These are phyloP conservation scores for Carabus problematicus DNA, from an alignment of 2,888 invertebrate species.

Conservation along the genomic window DNA sequence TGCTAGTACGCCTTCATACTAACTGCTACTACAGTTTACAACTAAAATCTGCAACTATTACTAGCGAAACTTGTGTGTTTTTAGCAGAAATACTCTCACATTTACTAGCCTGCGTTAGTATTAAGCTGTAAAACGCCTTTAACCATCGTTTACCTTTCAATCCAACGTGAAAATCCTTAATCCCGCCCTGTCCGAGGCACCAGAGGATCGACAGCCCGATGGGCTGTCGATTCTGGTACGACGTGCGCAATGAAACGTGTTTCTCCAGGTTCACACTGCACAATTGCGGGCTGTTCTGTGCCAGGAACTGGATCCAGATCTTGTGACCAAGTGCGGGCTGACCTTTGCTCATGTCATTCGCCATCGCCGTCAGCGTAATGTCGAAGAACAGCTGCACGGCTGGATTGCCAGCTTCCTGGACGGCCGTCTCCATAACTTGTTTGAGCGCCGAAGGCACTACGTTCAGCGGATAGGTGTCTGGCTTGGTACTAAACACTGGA, in stretches of 20 bases:
- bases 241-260: constrained; percentile 69
- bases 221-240: constrained; percentile 78
- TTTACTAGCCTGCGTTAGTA: no score
- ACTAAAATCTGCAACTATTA: no score
- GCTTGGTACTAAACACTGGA: constrained; percentile 65
- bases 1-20: no score
- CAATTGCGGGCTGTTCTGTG: constrained; percentile 70
- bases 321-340: constrained; percentile 71
- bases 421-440: constrained; percentile 58
- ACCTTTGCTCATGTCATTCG: constrained; percentile 76
- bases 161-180: constrained; percentile 69
- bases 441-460: constrained; percentile 57
- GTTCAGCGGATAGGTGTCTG: constrained; percentile 66
- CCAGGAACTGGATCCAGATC: constrained; percentile 74
- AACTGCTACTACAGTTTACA: no score
- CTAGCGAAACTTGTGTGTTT: no score
- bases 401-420: constrained; percentile 68
- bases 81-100: no score
- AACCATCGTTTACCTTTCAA: constrained; percentile 68
- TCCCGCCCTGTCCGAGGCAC: constrained; percentile 78
- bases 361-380: constrained; percentile 72
- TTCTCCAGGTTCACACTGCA: constrained; percentile 69
- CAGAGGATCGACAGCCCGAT: constrained; percentile 77
- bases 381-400: constrained; percentile 75
- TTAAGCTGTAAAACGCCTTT: no score